A percentile compares a stretch with the other conserved stretches of the same genome.
Conservation (phyloP, 2,113 vertebrate genomes). For the Ellobius talpinus region DNA sequence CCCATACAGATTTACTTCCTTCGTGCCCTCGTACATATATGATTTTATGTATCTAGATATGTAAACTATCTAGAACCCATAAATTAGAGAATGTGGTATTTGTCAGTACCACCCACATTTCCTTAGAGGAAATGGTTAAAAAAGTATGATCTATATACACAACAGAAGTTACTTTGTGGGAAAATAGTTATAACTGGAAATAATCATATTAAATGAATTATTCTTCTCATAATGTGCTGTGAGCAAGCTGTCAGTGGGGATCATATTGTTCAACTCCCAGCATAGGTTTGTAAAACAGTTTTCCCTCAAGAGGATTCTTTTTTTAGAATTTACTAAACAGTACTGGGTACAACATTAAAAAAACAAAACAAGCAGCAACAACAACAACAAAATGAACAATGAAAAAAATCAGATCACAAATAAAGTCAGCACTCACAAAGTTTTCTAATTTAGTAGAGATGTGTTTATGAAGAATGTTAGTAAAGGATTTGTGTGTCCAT, state of each 20-base stretch:
- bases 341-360: not conserved
- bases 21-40: not conserved
- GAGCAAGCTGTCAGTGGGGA: not conserved
- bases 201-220: not conserved
- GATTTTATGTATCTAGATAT: not conserved
- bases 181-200: not conserved
- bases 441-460: not conserved
- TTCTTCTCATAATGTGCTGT: constrained; percentile 4
- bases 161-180: not conserved
- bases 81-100: not conserved
- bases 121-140: not conserved
- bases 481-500: not conserved
- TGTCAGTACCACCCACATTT: not conserved
- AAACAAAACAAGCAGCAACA: not conserved
- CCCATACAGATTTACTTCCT: not conserved
- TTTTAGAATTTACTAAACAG: constrained; percentile 3
- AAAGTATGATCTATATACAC: not conserved
- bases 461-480: not conserved
- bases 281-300: constrained; percentile 19
- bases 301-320: not conserved
- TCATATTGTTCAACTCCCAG: not conserved
- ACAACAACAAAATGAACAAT: not conserved
- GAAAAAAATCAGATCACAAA: not conserved
- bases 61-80: not conserved
- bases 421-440: not conserved